phyloP scores from a whole-genome alignment of 2,888 invertebrate species.

The Scelioninae gen. 1 region DNA sequence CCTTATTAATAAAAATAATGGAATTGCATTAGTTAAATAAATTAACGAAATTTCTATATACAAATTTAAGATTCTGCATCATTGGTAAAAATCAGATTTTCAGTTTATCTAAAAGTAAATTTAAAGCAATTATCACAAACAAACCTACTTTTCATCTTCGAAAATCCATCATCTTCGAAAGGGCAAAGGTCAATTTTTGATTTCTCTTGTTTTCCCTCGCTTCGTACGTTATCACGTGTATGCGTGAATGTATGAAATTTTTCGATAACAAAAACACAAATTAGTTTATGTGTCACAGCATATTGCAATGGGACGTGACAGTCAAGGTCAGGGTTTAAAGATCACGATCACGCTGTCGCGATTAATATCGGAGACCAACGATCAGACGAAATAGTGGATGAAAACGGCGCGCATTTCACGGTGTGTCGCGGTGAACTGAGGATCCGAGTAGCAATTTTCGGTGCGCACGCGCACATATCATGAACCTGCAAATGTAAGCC shows the following conservation, averaged over 20 bases:
- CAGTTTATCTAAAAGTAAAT: no score
- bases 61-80: no score
- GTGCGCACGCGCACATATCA: conserved; percentile 69
- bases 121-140: conserved; percentile 14
- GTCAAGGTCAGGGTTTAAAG: conserved; percentile 26
- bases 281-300: not conserved
- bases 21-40: no score
- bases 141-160: conserved; percentile 35
- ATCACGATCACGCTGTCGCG: conserved; percentile 21
- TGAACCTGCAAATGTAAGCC: conserved; percentile 34
- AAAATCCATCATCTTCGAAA: conserved; percentile 14
- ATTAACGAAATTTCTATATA: no score
- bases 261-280: not conserved
- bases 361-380: conserved; percentile 40
- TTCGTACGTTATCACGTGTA: conserved; percentile 24
- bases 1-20: no score
- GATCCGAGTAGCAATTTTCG: conserved; percentile 63
- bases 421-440: conserved; percentile 78
- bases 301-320: not conserved
- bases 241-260: not conserved
- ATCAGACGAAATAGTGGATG: conserved; percentile 30
- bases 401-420: conserved; percentile 75
- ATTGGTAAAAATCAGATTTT: no score
- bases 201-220: not conserved
- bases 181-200: conserved; percentile 21